phyloP scores from a whole-genome alignment of 2,888 invertebrate genomes.

The Netelia virgata region DNA sequence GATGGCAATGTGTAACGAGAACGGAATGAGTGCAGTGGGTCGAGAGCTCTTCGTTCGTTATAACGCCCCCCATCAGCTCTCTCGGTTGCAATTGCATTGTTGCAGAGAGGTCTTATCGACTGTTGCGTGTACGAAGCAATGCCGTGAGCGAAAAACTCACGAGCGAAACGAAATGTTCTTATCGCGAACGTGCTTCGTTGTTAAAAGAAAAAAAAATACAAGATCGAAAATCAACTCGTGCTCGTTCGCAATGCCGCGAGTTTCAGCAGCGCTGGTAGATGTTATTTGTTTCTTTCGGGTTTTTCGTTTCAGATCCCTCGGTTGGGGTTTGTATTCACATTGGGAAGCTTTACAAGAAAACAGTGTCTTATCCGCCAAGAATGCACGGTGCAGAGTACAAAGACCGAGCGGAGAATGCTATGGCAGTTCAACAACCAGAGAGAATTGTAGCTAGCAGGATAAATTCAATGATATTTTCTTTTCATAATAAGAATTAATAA shows the following conservation, averaged over 20 bases:
- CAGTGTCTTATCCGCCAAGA: conserved; percentile 4
- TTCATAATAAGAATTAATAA: neutral
- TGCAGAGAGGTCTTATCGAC: conserved; percentile 65
- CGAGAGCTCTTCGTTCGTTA: conserved; percentile 41
- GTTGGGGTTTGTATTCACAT: neutral
- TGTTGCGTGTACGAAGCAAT: conserved; percentile 42
- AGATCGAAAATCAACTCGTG: conserved; percentile 18
- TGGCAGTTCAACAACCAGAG: neutral
- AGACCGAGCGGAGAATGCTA: neutral
- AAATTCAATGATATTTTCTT: neutral
- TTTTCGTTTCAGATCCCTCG: conserved; percentile 16
- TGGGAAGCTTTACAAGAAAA: neutral
- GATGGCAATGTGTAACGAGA: conserved; percentile 56
- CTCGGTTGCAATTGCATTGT: conserved; percentile 66
- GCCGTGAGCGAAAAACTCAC: neutral
- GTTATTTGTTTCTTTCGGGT: conserved; percentile 12
- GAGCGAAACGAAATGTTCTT: conserved; percentile 51
- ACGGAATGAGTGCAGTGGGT: conserved; percentile 69
- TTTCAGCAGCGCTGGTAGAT: neutral
- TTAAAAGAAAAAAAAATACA: conserved; percentile 8
- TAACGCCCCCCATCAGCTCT: neutral
- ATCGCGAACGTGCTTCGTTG: conserved; percentile 54
- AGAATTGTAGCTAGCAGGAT: neutral
- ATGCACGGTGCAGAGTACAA: conserved; percentile 14
- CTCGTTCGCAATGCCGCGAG: conserved; percentile 27